Conservation (phyloP, 2,797 vertebrate species). For the Dromococcyx pavoninus region DNA sequence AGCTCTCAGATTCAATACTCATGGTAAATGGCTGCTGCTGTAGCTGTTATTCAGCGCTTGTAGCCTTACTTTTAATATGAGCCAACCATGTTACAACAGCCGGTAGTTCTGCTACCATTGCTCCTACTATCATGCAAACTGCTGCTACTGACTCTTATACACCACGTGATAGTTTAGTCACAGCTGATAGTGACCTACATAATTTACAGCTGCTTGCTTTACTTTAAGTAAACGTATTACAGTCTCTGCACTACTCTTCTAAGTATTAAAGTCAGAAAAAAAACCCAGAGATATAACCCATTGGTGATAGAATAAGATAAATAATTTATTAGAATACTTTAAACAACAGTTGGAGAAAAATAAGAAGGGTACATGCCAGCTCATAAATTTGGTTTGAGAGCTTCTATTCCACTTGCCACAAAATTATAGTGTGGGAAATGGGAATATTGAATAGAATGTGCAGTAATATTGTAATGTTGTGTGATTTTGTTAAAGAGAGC, state of each 20-base stretch:
- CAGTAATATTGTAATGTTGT: slow-evolving; percentile 15
- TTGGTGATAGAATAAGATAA: slow-evolving; percentile 41
- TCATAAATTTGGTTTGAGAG: slow-evolving; percentile 32
- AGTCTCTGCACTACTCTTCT: not conserved
- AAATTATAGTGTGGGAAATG: slow-evolving; percentile 6
- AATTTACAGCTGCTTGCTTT: not conserved
- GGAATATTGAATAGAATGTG: slow-evolving; percentile 20
- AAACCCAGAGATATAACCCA: not conserved
- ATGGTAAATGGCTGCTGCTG: not conserved
- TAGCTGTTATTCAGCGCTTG: not conserved
- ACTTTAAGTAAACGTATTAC: not conserved
- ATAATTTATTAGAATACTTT: slow-evolving; percentile 46
- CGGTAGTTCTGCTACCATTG: not conserved
- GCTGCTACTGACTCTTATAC: not conserved
- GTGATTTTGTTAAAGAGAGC: slow-evolving; percentile 45
- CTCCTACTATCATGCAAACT: not conserved
- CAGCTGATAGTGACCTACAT: not conserved
- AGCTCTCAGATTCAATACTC: not conserved
- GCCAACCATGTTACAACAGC: not conserved
- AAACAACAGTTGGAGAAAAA: slow-evolving; percentile 22
- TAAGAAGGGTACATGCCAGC: not conserved
- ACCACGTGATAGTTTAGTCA: not conserved
- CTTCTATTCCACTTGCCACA: slow-evolving; percentile 14
- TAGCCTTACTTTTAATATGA: not conserved
- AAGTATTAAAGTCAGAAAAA: not conserved